Evolutionary conservation across 2,113 vertebrate species (phyloP).

Genomic region (Machaerirhynchus nigripectus): DNA sequence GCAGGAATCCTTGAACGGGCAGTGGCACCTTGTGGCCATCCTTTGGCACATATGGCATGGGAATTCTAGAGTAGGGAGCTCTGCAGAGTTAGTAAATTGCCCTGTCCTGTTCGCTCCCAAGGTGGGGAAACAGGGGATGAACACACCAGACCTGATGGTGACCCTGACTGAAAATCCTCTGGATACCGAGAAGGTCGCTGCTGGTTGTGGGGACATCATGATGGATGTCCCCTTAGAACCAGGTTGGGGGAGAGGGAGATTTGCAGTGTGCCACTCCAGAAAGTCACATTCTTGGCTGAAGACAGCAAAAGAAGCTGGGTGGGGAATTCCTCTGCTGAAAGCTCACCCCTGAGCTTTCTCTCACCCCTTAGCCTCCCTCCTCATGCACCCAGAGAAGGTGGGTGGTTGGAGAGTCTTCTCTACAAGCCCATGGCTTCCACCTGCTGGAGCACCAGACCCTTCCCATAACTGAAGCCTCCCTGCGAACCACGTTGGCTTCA

Average conservation of each 20-base stretch:
- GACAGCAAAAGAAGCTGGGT: background rate
- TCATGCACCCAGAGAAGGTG: background rate
- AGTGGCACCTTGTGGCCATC: background rate
- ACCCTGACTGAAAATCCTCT: background rate
- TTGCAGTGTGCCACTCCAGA: background rate
- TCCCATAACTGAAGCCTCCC: background rate
- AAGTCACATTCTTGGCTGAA: background rate
- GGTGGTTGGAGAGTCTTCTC: background rate
- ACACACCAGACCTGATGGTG: background rate
- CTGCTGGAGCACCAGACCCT: background rate
- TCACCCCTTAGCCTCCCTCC: background rate
- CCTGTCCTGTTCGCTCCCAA: background rate
- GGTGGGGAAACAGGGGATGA: background rate
- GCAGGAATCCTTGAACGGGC: background rate
- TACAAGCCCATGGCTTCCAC: background rate
- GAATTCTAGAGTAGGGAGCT: background rate
- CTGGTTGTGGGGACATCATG: fast-evolving
- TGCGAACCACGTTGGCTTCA: background rate
- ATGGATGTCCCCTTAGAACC: background rate
- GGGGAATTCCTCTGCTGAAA: background rate
- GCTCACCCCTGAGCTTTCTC: background rate
- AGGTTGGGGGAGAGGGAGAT: background rate
- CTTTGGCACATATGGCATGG: background rate
- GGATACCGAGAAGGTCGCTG: fast-evolving
- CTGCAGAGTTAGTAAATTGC: background rate